Conservation (phyloP, 2,797 vertebrate genomes). For the Caiman crocodilus region DNA sequence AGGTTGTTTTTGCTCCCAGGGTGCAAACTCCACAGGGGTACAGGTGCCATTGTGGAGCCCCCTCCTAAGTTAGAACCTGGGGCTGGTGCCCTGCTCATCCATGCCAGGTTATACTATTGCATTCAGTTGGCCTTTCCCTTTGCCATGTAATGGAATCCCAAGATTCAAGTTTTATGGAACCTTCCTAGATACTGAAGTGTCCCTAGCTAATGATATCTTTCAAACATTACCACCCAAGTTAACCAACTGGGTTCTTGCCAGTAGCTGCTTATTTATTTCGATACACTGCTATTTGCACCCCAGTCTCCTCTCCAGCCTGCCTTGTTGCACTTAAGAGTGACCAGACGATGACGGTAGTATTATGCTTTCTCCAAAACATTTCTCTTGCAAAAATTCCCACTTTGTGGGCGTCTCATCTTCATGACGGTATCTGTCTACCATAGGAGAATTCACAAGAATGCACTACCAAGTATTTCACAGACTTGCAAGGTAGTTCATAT, state of each 20-base stretch:
- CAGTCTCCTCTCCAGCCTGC: background rate
- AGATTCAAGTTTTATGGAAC: background rate
- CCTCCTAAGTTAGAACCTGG: too few relatives aligned
- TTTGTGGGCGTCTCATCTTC: background rate
- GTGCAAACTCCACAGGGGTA: too few relatives aligned
- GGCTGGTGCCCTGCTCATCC: too few relatives aligned
- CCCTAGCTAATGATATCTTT: background rate
- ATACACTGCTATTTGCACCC: background rate
- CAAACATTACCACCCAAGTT: background rate
- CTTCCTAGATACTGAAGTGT: background rate
- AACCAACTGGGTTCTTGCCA: background rate
- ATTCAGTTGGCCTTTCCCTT: constrained; percentile 8
- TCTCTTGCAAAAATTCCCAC: background rate
- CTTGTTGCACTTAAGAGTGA: background rate
- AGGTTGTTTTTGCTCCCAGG: too few relatives aligned
- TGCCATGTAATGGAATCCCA: background rate
- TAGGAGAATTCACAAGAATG: background rate
- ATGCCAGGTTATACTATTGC: too few relatives aligned
- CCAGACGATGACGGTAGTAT: too few relatives aligned
- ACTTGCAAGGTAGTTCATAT: background rate
- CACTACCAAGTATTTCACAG: background rate
- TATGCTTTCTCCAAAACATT: background rate
- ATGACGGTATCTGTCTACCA: background rate
- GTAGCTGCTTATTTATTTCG: background rate
- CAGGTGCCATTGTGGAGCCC: too few relatives aligned